Conservation (phyloP, 2,113 vertebrate genomes). For the Herpailurus yagouaroundi region DNA sequence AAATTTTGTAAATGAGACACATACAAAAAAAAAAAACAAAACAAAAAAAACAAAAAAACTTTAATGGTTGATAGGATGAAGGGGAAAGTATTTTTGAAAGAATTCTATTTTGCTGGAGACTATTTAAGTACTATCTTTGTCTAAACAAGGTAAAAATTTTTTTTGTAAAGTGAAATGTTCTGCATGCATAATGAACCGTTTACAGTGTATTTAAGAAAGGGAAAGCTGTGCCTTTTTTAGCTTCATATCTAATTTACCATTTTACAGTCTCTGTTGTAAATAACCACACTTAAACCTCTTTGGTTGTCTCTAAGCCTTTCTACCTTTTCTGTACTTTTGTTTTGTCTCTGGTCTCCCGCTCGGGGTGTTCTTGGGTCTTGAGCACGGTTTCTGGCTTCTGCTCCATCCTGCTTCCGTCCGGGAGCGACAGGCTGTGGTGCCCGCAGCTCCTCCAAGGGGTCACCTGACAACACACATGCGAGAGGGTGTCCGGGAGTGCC, state of each 20-base stretch:
- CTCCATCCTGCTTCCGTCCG: slow-evolving; percentile 65
- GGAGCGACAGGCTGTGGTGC: slow-evolving; percentile 51
- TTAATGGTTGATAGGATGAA: slow-evolving; percentile 97
- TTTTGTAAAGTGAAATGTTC: slow-evolving; percentile 99
- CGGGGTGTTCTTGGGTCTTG: slow-evolving; percentile 77
- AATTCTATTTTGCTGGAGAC: slow-evolving; percentile 99
- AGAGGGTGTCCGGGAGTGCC: slow-evolving; percentile 60
- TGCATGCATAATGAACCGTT: slow-evolving; percentile 99
- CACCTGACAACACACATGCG: slow-evolving; percentile 72
- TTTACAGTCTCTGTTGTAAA: slow-evolving; percentile 99
- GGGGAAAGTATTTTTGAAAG: slow-evolving; percentile 99
- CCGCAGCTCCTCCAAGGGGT: slow-evolving; percentile 74
- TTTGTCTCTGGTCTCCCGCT: slow-evolving; percentile 79
- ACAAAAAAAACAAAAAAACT: slow-evolving; percentile 83
- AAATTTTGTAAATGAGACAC: slow-evolving; percentile 92
- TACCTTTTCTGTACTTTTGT: slow-evolving; percentile 84
- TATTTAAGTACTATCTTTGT: slow-evolving; percentile 99
- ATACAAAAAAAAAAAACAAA: slow-evolving; percentile 20
- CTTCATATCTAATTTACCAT: slow-evolving; percentile 97
- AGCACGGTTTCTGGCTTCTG: slow-evolving; percentile 73
- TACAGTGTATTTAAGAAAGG: slow-evolving; percentile 99
- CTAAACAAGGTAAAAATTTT: slow-evolving; percentile 93
- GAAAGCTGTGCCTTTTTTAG: slow-evolving; percentile 99
- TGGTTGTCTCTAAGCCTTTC: slow-evolving; percentile 92
- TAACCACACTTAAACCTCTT: slow-evolving; percentile 92